Percentiles rank a stretch among this genome's conserved stretches.
Conservation (phyloP, 2,888 invertebrate species). For the Macrophya annulata region DNA sequence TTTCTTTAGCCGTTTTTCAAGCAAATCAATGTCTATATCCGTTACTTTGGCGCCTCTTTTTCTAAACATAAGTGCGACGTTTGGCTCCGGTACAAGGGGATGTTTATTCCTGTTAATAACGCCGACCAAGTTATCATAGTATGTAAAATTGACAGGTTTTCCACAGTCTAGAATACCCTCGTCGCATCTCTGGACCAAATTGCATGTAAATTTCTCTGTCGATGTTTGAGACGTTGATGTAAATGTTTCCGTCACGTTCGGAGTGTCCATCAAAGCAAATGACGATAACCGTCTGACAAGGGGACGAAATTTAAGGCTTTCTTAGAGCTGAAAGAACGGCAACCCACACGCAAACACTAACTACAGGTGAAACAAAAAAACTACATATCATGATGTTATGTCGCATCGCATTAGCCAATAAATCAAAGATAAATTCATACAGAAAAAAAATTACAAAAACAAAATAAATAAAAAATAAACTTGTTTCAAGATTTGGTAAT, state of each 20-base stretch:
- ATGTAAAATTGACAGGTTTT: slow-evolving; percentile 92
- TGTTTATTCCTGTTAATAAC: slow-evolving; percentile 92
- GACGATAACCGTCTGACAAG: slow-evolving; percentile 77
- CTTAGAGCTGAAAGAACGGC: slow-evolving; percentile 77
- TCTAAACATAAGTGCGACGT: slow-evolving; percentile 89
- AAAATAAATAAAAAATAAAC: not conserved
- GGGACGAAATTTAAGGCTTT: slow-evolving; percentile 77
- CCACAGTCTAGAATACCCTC: slow-evolving; percentile 91
- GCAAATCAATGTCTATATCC: slow-evolving; percentile 88
- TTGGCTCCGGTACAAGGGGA: slow-evolving; percentile 91
- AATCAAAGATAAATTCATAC: not conserved
- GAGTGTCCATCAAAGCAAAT: slow-evolving; percentile 73
- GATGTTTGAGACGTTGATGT: slow-evolving; percentile 65
- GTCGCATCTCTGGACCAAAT: slow-evolving; percentile 77
- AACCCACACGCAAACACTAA: slow-evolving; percentile 78
- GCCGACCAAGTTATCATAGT: slow-evolving; percentile 93
- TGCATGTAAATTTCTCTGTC: slow-evolving; percentile 70
- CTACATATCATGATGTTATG: slow-evolving; percentile 66
- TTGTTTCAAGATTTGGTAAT: not conserved
- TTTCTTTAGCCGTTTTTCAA: slow-evolving; percentile 89
- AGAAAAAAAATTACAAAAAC: not conserved
- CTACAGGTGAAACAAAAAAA: slow-evolving; percentile 77
- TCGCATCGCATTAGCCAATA: slow-evolving; percentile 23
- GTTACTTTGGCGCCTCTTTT: slow-evolving; percentile 84
- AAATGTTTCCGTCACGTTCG: slow-evolving; percentile 71